A percentile compares a stretch with the other conserved stretches of the same genome.
Evolutionary conservation across 2,888 invertebrate species (phyloP).

Genomic region (Brachyptera putata): DNA sequence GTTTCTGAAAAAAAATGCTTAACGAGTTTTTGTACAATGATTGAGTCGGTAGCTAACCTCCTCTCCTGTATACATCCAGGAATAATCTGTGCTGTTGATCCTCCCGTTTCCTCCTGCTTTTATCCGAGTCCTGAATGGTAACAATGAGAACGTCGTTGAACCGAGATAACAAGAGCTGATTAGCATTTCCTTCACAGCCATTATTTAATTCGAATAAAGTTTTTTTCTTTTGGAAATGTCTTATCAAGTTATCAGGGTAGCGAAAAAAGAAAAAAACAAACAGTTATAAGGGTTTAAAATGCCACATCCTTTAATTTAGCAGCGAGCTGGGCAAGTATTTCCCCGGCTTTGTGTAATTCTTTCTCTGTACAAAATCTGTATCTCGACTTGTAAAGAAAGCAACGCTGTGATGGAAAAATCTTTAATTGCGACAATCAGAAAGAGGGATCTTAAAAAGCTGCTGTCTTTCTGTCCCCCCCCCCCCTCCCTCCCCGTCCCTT

Average conservation of each 20-base stretch:
- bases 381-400: constrained; percentile 14
- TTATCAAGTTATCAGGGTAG: constrained; percentile 6
- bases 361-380: constrained; percentile 9
- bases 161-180: too few relatives aligned
- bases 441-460: constrained; percentile 19
- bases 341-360: constrained; percentile 10
- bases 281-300: constrained; percentile 6
- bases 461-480: constrained; percentile 8
- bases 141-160: too few relatives aligned
- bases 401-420: constrained; percentile 30
- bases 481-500: constrained; percentile 8
- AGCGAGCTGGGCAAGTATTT: constrained; percentile 11
- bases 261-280: constrained; percentile 5
- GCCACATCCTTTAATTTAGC: constrained; percentile 21
- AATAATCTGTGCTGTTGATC: too few relatives aligned
- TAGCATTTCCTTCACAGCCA: too few relatives aligned
- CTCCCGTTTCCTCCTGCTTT: too few relatives aligned
- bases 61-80: too few relatives aligned
- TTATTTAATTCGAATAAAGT: too few relatives aligned
- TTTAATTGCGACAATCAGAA: constrained; percentile 34
- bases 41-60: too few relatives aligned
- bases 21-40: too few relatives aligned
- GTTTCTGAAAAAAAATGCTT: too few relatives aligned
- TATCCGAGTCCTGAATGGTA: too few relatives aligned
- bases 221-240: too few relatives aligned